Conservation (phyloP, 1,140 invertebrate species). For the Ganaspis sp. region DNA sequence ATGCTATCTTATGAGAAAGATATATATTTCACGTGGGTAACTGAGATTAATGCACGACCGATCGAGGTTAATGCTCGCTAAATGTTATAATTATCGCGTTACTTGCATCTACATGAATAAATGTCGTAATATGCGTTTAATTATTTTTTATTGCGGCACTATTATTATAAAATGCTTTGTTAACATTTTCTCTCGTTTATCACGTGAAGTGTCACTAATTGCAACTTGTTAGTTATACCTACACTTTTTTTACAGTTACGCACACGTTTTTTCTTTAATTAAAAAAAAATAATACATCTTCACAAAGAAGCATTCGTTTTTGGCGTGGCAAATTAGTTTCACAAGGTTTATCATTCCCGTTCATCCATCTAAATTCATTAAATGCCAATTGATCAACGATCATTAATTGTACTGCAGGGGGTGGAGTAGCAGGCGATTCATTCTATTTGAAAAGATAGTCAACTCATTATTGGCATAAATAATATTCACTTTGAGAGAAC, state of each 20-base stretch:
- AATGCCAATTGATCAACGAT: background rate
- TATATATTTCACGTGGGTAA: conserved; percentile 1
- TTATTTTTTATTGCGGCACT: conserved; percentile 20
- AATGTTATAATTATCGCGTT: conserved; percentile 28
- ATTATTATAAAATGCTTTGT: conserved; percentile 17
- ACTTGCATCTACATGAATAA: conserved; percentile 22
- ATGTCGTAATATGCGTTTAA: conserved; percentile 20
- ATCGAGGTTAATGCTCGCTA: conserved; percentile 21
- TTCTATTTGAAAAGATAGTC: too few species aligned
- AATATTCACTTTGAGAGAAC: too few species aligned
- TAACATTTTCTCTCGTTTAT: conserved; percentile 6
- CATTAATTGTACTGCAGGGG: background rate
- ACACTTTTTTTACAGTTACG: conserved; percentile 13
- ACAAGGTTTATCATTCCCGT: background rate
- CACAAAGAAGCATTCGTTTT: background rate
- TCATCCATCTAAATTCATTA: background rate
- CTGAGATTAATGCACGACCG: conserved; percentile 3
- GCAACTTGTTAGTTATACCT: background rate
- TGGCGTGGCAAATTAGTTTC: background rate
- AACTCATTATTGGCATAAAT: too few species aligned
- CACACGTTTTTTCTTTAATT: background rate
- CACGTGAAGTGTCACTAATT: background rate
- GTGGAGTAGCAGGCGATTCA: too few species aligned
- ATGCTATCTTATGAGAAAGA: background rate
- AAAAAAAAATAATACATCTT: background rate